Percentiles rank a stretch among this genome's conserved stretches.
phyloP scores from a whole-genome alignment of 2,113 vertebrate species.

The Laticauda colubrina region DNA sequence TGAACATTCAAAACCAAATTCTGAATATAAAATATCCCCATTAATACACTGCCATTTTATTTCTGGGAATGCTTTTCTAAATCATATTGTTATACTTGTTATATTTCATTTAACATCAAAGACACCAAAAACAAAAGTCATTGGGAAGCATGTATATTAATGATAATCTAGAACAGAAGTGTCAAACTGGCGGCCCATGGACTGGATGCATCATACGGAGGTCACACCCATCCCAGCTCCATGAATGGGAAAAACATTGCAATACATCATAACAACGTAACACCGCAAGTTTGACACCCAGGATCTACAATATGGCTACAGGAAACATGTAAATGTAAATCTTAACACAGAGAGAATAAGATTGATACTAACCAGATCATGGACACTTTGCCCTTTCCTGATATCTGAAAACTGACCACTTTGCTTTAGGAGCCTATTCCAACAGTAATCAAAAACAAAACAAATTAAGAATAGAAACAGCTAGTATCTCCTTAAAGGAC shows the following conservation, averaged over 20 bases:
- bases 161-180: neutral
- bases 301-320: too few relatives aligned
- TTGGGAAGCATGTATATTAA: neutral
- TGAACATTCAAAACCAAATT: neutral
- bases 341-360: neutral
- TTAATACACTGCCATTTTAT: neutral
- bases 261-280: too few relatives aligned
- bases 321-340: neutral
- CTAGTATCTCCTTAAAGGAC: neutral
- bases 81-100: neutral
- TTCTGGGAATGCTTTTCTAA: neutral
- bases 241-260: too few relatives aligned
- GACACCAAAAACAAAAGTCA: neutral
- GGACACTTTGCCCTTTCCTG: accelerated
- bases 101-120: neutral
- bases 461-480: slow-evolving; percentile 23
- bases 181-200: too few relatives aligned
- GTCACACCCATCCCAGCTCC: too few relatives aligned
- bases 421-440: slow-evolving; percentile 21
- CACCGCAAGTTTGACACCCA: too few relatives aligned
- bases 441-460: slow-evolving; percentile 50
- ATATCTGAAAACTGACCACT: neutral
- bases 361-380: slow-evolving; percentile 18
- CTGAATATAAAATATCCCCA: neutral
- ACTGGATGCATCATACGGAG: too few relatives aligned